phyloP scores from a whole-genome alignment of 2,797 vertebrate genomes.

The Artibeus jamaicensis region DNA sequence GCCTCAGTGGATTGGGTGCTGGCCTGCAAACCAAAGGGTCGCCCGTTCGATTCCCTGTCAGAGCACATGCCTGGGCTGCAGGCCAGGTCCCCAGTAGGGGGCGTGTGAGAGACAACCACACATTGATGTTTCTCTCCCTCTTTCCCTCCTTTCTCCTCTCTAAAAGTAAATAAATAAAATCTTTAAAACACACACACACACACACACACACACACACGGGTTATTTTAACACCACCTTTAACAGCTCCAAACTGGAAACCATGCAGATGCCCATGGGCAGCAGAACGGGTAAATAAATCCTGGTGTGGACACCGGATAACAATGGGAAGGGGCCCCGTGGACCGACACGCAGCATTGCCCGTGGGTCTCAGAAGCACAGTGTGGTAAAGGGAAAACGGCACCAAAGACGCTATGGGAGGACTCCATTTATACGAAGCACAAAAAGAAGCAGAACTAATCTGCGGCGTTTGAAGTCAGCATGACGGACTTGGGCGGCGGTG shows the following conservation, averaged over 20 bases:
- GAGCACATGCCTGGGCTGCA: too few relatives aligned
- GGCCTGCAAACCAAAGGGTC: too few relatives aligned
- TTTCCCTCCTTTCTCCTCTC: too few relatives aligned
- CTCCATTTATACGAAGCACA: neutral
- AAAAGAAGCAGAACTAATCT: neutral
- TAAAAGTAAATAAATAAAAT: too few relatives aligned
- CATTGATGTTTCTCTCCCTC: too few relatives aligned
- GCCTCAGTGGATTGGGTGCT: too few relatives aligned
- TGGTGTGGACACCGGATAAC: neutral
- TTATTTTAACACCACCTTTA: conserved; percentile 8
- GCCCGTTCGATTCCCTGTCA: too few relatives aligned
- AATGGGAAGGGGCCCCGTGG: neutral
- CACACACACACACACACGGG: neutral
- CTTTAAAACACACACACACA: neutral
- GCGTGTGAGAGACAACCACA: too few relatives aligned
- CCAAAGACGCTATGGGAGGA: neutral
- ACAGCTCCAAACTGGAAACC: conserved; percentile 40
- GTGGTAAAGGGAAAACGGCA: neutral
- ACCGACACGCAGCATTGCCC: neutral
- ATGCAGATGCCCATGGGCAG: conserved; percentile 22
- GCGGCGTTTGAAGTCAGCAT: neutral
- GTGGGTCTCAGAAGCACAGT: neutral
- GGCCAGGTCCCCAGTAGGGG: too few relatives aligned
- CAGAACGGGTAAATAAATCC: conserved; percentile 11
- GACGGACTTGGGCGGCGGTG: neutral